Evolutionary conservation across 2,888 invertebrate genomes (phyloP).

Genomic region (Trissolcus japonicus): DNA sequence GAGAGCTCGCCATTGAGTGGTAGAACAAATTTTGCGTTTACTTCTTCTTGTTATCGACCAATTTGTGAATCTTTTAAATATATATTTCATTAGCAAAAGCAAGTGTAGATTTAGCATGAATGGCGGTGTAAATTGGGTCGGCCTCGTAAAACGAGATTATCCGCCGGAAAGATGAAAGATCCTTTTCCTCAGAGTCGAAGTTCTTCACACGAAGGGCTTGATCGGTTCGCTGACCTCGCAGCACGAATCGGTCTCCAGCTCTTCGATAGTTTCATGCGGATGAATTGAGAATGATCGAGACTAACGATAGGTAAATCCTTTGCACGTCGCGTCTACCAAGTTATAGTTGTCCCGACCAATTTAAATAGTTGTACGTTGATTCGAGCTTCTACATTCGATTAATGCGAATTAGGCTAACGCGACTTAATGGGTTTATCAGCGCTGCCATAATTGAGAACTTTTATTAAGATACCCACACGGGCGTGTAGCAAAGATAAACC

Average conservation of each 20-base stretch:
- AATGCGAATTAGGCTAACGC: constrained; percentile 31
- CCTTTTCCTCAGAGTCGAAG: constrained; percentile 41
- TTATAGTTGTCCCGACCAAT: constrained; percentile 53
- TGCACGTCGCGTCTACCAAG: constrained; percentile 58
- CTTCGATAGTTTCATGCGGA: constrained; percentile 54
- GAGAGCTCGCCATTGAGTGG: not conserved
- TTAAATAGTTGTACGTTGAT: constrained; percentile 23
- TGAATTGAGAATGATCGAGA: constrained; percentile 55
- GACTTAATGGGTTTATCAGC: constrained; percentile 23
- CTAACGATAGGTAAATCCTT: constrained; percentile 59
- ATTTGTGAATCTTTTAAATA: constrained; percentile 18
- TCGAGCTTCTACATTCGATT: constrained; percentile 28
- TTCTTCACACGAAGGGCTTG: constrained; percentile 53
- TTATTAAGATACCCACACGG: not conserved
- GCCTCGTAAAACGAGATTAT: constrained; percentile 55
- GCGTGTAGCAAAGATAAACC: not conserved
- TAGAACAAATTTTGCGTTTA: constrained; percentile 55
- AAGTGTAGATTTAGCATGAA: constrained; percentile 39
- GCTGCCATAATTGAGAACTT: constrained; percentile 6
- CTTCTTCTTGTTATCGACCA: constrained; percentile 8
- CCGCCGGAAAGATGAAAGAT: constrained; percentile 55
- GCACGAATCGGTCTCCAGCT: constrained; percentile 58
- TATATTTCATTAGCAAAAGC: constrained; percentile 44
- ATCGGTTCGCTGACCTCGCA: constrained; percentile 53
- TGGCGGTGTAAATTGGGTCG: constrained; percentile 55